phyloP scores from a whole-genome alignment of 2,113 vertebrate species.

The Ceyx melanurus region DNA sequence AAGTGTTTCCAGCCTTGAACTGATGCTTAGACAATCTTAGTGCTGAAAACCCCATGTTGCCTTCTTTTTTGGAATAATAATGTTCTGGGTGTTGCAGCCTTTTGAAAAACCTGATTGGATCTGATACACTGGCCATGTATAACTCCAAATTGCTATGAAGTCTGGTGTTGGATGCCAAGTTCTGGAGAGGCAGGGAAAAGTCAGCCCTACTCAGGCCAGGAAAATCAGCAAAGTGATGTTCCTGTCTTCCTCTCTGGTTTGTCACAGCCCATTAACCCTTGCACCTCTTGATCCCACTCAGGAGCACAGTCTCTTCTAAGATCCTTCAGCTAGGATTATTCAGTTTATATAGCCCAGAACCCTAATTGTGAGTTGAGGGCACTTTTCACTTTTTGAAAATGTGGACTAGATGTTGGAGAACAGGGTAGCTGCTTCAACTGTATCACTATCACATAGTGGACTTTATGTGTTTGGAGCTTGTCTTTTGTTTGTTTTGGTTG shows the following conservation, averaged over 20 bases:
- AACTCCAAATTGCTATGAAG: not conserved
- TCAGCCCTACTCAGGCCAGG: not conserved
- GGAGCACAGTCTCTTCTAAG: not conserved
- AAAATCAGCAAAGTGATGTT: not conserved
- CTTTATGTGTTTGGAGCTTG: not conserved
- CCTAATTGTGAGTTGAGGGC: not conserved
- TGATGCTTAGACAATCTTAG: not conserved
- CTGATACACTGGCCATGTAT: not conserved
- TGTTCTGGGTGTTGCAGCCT: not conserved
- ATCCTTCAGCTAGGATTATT: not conserved
- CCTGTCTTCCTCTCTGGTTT: not conserved
- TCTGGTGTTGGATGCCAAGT: not conserved
- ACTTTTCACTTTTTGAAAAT: not conserved
- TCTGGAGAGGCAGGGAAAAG: not conserved
- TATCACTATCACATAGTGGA: not conserved
- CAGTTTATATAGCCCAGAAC: not conserved
- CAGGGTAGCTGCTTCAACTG: not conserved
- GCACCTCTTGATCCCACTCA: not conserved
- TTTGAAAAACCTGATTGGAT: not conserved
- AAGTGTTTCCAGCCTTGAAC: not conserved
- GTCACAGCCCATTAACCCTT: not conserved
- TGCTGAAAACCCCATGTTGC: not conserved
- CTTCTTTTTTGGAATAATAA: not conserved
- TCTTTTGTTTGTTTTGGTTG: no score
- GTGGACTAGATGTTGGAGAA: not conserved